Conservation (phyloP, 2,888 invertebrate genomes). For the Dasysyrphus tricinctus region DNA sequence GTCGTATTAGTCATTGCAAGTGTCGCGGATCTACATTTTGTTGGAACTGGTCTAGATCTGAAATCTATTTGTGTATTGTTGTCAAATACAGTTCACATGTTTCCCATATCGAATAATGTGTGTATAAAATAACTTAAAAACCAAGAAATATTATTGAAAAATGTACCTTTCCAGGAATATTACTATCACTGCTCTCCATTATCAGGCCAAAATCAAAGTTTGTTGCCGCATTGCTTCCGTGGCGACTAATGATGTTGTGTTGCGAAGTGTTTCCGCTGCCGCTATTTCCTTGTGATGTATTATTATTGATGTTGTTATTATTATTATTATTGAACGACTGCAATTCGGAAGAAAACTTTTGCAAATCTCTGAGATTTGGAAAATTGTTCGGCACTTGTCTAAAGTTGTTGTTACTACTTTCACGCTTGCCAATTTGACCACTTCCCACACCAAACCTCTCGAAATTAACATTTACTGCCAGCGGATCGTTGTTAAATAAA, state of each 20-base stretch:
- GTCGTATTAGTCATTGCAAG: no score
- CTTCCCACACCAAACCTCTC: constrained; percentile 53
- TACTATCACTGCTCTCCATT: constrained; percentile 66
- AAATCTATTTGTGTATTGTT: no score
- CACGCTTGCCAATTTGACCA: constrained; percentile 47
- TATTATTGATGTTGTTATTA: constrained; percentile 67
- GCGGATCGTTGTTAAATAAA: constrained; percentile 57
- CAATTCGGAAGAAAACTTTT: constrained; percentile 75
- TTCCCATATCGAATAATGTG: no score
- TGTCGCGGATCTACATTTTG: no score
- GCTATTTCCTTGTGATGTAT: constrained; percentile 62
- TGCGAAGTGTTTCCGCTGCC: constrained; percentile 38
- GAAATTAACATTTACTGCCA: constrained; percentile 60
- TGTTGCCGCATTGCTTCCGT: constrained; percentile 39
- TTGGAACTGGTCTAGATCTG: no score
- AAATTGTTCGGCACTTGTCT: constrained; percentile 73
- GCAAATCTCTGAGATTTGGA: constrained; percentile 76
- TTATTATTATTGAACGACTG: constrained; percentile 71
- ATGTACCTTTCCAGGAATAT: constrained; percentile 76
- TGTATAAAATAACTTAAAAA: not conserved
- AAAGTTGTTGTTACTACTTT: constrained; percentile 46
- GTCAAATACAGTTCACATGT: no score
- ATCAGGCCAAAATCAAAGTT: constrained; percentile 75
- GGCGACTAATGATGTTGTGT: constrained; percentile 53
- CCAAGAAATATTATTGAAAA: not conserved